A percentile compares a stretch with the other conserved stretches of the same genome.
phyloP scores from a whole-genome alignment of 2,888 invertebrate species.

The Danaus chrysippus region DNA sequence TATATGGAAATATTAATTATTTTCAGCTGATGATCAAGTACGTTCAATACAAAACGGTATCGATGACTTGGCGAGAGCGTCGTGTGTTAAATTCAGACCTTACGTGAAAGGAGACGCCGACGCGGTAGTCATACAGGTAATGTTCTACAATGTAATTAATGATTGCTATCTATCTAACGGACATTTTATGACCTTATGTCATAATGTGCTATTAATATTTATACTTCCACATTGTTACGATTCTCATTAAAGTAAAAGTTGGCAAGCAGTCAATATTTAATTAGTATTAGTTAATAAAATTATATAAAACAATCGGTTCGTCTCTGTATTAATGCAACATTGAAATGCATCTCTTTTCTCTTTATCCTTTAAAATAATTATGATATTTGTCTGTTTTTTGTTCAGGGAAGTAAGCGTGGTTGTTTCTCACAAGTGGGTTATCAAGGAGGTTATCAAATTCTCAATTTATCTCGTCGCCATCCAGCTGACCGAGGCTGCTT shows the following conservation, averaged over 20 bases:
- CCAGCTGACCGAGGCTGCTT: slow-evolving; percentile 79
- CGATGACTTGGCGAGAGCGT: slow-evolving; percentile 65
- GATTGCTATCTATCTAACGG: background rate
- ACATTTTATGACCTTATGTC: no score
- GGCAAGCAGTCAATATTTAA: no score
- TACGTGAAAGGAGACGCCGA: slow-evolving; percentile 67
- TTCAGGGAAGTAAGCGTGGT: slow-evolving; percentile 65
- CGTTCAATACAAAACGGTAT: slow-evolving; percentile 69
- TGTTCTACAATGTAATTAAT: background rate
- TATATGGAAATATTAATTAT: slow-evolving; percentile 10
- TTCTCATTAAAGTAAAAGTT: no score
- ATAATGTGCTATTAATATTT: no score
- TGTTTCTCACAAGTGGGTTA: slow-evolving; percentile 76
- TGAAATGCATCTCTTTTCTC: background rate
- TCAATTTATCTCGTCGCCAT: slow-evolving; percentile 78
- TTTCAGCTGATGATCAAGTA: slow-evolving; percentile 61
- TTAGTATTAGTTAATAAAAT: no score
- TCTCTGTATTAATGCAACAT: background rate
- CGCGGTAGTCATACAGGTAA: slow-evolving; percentile 72
- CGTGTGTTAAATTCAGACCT: slow-evolving; percentile 72
- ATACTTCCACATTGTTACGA: no score
- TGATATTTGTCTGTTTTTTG: slow-evolving; percentile 8
- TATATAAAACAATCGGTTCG: background rate
- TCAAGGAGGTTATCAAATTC: slow-evolving; percentile 72
- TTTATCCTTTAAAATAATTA: background rate